Base-by-base conservation (phyloP, 2,113 vertebrate genomes). In the Todiramphus saurophagus region DNA sequence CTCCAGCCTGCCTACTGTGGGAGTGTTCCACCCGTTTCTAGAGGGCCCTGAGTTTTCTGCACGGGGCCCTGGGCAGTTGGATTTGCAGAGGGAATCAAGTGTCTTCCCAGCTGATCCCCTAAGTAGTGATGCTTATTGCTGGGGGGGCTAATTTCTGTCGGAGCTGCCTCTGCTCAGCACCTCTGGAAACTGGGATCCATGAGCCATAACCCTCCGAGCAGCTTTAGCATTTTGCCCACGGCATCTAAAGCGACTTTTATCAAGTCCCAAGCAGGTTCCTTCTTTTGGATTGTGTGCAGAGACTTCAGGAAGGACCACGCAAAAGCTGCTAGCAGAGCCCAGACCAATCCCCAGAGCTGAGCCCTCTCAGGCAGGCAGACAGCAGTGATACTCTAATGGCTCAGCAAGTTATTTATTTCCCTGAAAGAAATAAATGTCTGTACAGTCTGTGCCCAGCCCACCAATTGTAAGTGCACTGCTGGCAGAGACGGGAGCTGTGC, bases 371-470 rank as follows among this genome's bases (percentile, higher is more conserved):
- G 64, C 83, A 63, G 79, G 72, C 92, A 83, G 83, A 23, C 39
- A 62, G 76, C 58, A 75, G 68, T 0, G 5, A 62, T 70, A 83
- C 56, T 64, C 84, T 37, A 58, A 75, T 60, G 75, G 84, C 67
- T 83, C 86, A 66, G 72, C 46, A 59, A 78, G 58, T 67, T 92
- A 67, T 77, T 96, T 94, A 93, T 83, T 92, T 82, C 62, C 64
- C 80, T 73, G 83, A 60, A 68, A 90, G 75, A 58, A 91, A 85
- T 39, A 39, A 90, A 92, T 46, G 77, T 83, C 91, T 79, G 92
- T 60, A 86, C 80, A 92, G 69, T 1, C 86, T 77, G 90, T 94
- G 81, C 89, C 87, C 83, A 62, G 82, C 72, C 91, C 90, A 70
- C 82, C 59, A 21, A 73, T 2, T 63, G 25, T 69, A 63, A 96